Conservation (phyloP, 2,113 vertebrate genomes). For the Perca fluviatilis region DNA sequence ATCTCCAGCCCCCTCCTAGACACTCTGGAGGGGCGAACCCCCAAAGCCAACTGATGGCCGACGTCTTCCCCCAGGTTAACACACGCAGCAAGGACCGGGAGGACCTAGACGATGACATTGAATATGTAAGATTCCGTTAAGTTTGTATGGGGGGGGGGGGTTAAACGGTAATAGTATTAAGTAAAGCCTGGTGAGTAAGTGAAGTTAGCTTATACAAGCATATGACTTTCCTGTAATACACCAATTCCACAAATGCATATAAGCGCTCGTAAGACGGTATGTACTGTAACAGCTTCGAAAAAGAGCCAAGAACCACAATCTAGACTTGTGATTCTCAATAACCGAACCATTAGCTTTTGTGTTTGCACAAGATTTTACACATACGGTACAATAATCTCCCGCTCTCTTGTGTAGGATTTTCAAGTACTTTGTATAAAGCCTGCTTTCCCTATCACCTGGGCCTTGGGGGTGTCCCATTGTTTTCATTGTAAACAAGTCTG, state of each 20-base stretch:
- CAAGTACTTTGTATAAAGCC: slow-evolving; percentile 48
- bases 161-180: background rate
- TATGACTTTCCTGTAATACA: background rate
- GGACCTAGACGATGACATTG: slow-evolving; percentile 94
- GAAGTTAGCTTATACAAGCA: slow-evolving; percentile 11
- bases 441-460: slow-evolving; percentile 55
- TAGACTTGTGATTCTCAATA: slow-evolving; percentile 17
- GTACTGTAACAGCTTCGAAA: slow-evolving; percentile 6
- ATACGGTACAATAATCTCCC: slow-evolving; percentile 34
- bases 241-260: slow-evolving; percentile 15
- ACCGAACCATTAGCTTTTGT: slow-evolving; percentile 31
- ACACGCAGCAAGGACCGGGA: slow-evolving; percentile 86
- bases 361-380: slow-evolving; percentile 43
- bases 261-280: background rate
- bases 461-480: slow-evolving; percentile 65
- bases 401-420: slow-evolving; percentile 52
- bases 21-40: slow-evolving; percentile 28
- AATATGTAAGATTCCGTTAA: slow-evolving; percentile 89
- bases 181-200: slow-evolving; percentile 3
- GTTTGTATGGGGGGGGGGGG: background rate
- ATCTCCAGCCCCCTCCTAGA: slow-evolving; percentile 58
- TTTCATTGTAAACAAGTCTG: slow-evolving; percentile 74
- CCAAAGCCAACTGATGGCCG: slow-evolving; percentile 83
- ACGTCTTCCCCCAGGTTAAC: slow-evolving; percentile 96
- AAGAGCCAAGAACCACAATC: slow-evolving; percentile 26